A percentile compares a stretch with the other conserved stretches of the same genome.
Evolutionary conservation across 2,113 vertebrate genomes (phyloP).

Genomic region (Casuarius casuarius): DNA sequence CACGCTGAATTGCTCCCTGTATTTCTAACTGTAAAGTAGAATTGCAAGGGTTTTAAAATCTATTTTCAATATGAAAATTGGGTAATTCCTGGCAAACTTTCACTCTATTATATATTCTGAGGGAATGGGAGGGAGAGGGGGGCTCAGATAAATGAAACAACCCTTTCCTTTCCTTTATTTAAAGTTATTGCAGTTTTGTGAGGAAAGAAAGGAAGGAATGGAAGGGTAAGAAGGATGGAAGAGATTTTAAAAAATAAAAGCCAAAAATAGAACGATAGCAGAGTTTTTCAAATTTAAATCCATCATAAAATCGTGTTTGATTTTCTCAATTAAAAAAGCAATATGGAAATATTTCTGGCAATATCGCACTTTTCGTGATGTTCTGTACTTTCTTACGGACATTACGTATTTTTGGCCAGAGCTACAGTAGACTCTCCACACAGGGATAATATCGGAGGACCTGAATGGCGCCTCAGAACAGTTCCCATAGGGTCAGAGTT

Average conservation of each 20-base stretch:
- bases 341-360: not conserved
- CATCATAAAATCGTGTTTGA: not conserved
- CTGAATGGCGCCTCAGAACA: not conserved
- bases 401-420: not conserved
- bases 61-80: not conserved
- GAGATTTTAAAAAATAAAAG: not conserved
- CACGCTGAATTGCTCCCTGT: not conserved
- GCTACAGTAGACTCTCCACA: not conserved
- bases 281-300: not conserved
- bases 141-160: not conserved
- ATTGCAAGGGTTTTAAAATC: not conserved
- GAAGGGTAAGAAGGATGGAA: not conserved
- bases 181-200: not conserved
- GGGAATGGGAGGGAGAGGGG: no score
- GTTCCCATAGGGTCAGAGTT: not conserved
- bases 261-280: not conserved
- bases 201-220: not conserved
- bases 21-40: not conserved
- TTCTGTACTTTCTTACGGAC: not conserved
- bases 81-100: not conserved
- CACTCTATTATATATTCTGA: not conserved
- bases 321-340: not conserved
- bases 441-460: not conserved
- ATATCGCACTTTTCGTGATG: not conserved
- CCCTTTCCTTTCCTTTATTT: not conserved